Evolutionary conservation across 2,797 vertebrate genomes (phyloP).

Genomic region (Falco concolor): DNA sequence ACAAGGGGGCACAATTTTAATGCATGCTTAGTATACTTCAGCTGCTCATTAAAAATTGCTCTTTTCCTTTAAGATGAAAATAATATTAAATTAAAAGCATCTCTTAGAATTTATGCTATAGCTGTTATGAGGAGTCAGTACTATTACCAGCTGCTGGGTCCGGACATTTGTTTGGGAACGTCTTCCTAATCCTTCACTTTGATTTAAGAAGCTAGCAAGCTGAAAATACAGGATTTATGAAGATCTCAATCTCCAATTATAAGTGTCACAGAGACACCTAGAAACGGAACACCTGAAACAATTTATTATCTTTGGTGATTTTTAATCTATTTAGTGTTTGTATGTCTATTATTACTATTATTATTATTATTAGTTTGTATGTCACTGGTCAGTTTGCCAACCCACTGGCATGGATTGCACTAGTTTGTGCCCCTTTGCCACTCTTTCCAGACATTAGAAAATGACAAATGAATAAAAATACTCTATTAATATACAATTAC

Average conservation of each 20-base stretch:
- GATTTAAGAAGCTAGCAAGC: not conserved
- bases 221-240: not conserved
- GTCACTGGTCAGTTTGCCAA: not conserved
- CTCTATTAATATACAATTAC: not conserved
- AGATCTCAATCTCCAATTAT: not conserved
- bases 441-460: not conserved
- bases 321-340: not conserved
- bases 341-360: too few species aligned
- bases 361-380: not conserved
- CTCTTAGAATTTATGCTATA: not conserved
- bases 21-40: not conserved
- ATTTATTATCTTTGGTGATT: not conserved
- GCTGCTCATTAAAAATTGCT: not conserved
- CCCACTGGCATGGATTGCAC: not conserved
- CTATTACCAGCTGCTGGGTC: not conserved
- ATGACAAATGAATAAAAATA: not conserved
- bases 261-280: not conserved
- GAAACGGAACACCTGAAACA: not conserved
- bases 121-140: not conserved
- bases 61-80: not conserved
- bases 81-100: not conserved
- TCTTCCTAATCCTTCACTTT: not conserved
- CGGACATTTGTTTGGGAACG: not conserved
- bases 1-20: conserved; percentile 53
- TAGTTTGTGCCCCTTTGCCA: not conserved